Evolutionary conservation across 1,140 invertebrate genomes (phyloP).

Genomic region (Phymastichus coffea): DNA sequence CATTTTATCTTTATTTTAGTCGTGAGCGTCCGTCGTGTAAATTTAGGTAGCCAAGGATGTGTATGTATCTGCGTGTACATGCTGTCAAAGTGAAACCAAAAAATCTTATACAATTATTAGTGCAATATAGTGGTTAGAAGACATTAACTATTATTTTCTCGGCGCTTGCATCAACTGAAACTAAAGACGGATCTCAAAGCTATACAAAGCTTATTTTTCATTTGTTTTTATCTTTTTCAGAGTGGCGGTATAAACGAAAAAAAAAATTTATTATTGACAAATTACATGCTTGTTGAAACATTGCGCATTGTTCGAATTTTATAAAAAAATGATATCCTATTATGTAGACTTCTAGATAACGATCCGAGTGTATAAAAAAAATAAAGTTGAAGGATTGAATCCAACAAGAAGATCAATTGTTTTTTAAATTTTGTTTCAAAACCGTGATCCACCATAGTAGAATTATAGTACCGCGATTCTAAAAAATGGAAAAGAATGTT

Average conservation of each 20-base stretch:
- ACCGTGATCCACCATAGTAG: too few relatives aligned
- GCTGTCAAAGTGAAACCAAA: constrained; percentile 7
- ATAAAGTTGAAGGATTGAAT: neutral
- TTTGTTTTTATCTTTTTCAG: too few relatives aligned
- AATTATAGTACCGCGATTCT: too few relatives aligned
- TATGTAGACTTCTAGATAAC: too few relatives aligned
- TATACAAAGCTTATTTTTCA: neutral
- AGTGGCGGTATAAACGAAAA: too few relatives aligned
- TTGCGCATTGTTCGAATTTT: constrained; percentile 24
- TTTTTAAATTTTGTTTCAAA: too few relatives aligned
- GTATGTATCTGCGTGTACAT: too few relatives aligned
- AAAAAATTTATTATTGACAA: constrained; percentile 8
- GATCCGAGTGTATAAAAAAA: constrained; percentile 1
- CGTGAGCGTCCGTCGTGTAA: constrained; percentile 10
- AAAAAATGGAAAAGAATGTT: too few relatives aligned
- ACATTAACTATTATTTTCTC: constrained; percentile 44
- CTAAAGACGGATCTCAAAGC: neutral
- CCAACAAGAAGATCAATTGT: neutral
- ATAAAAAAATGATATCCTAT: too few relatives aligned
- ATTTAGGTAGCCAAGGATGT: constrained; percentile 35
- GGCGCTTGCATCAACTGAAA: too few relatives aligned
- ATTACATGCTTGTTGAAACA: constrained; percentile 20
- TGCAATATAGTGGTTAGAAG: constrained; percentile 58
- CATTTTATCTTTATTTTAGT: constrained; percentile 7
- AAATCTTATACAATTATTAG: constrained; percentile 43